A percentile compares a stretch with the other conserved stretches of the same genome.
These are phyloP conservation scores for Laticauda colubrina DNA, from an alignment of 2,113 vertebrate genomes.

Conservation along the genomic window DNA sequence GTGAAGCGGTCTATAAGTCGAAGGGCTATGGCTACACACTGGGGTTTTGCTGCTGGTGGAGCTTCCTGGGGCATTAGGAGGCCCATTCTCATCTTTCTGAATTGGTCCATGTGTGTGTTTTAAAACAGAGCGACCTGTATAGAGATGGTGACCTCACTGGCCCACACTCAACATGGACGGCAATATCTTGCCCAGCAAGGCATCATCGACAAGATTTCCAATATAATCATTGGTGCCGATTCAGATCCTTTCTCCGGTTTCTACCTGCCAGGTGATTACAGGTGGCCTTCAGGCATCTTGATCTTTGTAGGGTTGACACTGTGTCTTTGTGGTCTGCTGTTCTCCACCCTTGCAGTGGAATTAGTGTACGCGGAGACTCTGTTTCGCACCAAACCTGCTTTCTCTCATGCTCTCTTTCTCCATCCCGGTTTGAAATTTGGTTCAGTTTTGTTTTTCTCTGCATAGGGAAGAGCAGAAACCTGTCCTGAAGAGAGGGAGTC, in stretches of 20 bases:
- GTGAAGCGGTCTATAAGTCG: too few relatives aligned
- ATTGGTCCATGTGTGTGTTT: background rate
- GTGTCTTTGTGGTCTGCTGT: background rate
- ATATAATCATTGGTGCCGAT: slow-evolving; percentile 89
- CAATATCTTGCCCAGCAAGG: slow-evolving; percentile 89
- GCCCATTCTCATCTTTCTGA: background rate
- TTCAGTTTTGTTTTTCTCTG: background rate
- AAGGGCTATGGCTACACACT: too few relatives aligned
- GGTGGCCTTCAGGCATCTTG: background rate
- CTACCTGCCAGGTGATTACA: slow-evolving; percentile 86
- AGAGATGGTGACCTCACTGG: slow-evolving; percentile 89
- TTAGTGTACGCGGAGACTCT: background rate
- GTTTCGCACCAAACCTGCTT: background rate
- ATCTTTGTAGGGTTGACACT: background rate
- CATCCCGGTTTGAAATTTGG: background rate
- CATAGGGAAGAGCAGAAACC: background rate
- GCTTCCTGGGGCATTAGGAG: background rate
- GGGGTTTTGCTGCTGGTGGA: background rate
- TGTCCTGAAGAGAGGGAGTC: background rate
- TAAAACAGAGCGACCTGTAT: slow-evolving; percentile 83
- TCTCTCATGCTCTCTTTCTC: background rate
- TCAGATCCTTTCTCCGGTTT: slow-evolving; percentile 89
- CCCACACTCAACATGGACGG: slow-evolving; percentile 81
- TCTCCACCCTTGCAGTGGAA: background rate
- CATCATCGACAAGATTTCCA: slow-evolving; percentile 86